Conservation (phyloP, 2,113 vertebrate genomes). For the Serilophus lunatus region DNA sequence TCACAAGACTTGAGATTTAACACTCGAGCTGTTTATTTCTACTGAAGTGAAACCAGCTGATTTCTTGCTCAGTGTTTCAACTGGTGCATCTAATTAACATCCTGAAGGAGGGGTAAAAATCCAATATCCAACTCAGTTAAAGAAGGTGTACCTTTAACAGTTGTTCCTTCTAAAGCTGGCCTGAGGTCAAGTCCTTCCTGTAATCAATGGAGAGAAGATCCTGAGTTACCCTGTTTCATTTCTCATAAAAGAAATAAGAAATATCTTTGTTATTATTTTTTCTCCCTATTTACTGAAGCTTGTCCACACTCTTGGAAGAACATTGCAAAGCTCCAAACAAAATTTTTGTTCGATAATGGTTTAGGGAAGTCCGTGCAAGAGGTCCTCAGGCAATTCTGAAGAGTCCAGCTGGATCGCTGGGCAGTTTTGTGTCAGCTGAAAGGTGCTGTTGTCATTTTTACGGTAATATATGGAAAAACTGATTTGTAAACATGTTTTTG, state of each 20-base stretch:
- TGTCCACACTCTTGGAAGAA: neutral
- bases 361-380: neutral
- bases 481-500: neutral
- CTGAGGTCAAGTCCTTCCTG: neutral
- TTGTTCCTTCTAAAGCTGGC: neutral
- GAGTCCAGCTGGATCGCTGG: neutral
- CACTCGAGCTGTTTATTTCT: conserved; percentile 17
- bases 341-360: neutral
- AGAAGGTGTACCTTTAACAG: neutral
- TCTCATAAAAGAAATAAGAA: neutral
- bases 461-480: neutral
- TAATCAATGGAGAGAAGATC: neutral
- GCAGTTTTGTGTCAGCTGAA: neutral
- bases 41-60: neutral
- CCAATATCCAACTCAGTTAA: neutral
- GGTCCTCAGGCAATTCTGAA: neutral
- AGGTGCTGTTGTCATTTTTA: neutral
- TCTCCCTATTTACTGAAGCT: neutral
- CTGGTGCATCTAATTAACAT: neutral
- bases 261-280: neutral
- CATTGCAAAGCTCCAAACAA: neutral
- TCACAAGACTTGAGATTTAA: neutral
- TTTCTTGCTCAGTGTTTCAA: neutral
- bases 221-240: neutral
- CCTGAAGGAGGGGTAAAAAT: neutral